Base-by-base conservation (phyloP, 2,113 vertebrate genomes). In the Prietella phreatophila region DNA sequence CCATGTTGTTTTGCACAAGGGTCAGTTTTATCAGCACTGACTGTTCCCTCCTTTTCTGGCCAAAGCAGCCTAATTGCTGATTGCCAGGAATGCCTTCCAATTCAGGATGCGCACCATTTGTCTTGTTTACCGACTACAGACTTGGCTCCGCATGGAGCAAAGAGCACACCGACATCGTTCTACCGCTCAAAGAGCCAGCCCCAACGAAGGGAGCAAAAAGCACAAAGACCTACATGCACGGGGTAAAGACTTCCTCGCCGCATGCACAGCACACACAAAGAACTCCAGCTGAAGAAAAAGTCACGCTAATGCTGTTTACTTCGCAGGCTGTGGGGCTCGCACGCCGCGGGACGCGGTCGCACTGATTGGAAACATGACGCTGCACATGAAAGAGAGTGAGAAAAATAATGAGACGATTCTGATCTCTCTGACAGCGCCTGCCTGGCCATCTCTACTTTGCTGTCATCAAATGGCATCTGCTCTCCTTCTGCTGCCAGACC, bases 101-200 rank as follows among this genome's bases (percentile, higher is more conserved):
- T 88, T 92, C 83, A 85, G 20, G 15, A 87, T 42, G 73, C 60
- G 87, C 82, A 88, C 87, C 89, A 93, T 93, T 92, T 90, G 91
- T 93, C 88, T 89, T 92, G 89, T 91, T 91, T 87, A 79, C 80
- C 82, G 85, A 94, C 90, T 90, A 91, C 88, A 87, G 90, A 86
- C 78, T 20, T 81, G 63, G 84, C 87, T 90, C 88, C 89, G 88
- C 92, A 82, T 56, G 82, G 84, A 83, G 65, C 89, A 89, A 67
- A 85, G 90, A 76, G 85, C 82, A 67, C 80, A 88, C 88, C 47
- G 82, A 88, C 87, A 86, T 61, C 85, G 85, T 82, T 83, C 65
- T 22, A 55, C 81, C 50, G 82, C 90, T 80, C 90, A 91, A 89
- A 91, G 86, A 85, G 63, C 78, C 76, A 67, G 63, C 30, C 27